Percentiles rank a stretch among this genome's conserved stretches.
Evolutionary conservation across 2,888 invertebrate genomes (phyloP).

Genomic region (Lepidochrysops patricia): DNA sequence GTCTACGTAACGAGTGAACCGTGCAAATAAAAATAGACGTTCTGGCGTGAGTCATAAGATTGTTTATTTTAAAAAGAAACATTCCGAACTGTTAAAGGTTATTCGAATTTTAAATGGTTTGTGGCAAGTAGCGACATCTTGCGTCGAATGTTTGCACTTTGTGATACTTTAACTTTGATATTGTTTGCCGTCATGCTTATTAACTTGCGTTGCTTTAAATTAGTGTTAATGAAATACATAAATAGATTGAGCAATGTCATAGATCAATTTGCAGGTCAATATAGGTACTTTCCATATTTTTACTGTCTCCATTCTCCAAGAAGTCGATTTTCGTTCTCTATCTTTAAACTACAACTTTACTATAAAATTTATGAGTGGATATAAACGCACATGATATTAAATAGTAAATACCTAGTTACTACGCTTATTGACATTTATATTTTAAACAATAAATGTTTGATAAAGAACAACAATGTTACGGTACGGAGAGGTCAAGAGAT

Average conservation of each 20-base stretch:
- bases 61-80: conserved; percentile 1
- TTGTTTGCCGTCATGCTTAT: background rate
- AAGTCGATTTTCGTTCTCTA: background rate
- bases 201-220: background rate
- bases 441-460: no score
- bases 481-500: background rate
- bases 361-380: no score
- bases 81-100: background rate
- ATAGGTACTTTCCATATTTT: background rate
- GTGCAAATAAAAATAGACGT: conserved; percentile 5
- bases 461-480: background rate
- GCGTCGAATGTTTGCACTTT: background rate
- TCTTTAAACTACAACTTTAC: no score
- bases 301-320: background rate
- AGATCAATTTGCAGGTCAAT: background rate
- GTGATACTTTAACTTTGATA: background rate
- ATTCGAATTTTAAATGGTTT: background rate
- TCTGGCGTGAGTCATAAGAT: conserved; percentile 8
- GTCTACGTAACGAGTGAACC: background rate
- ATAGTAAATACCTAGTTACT: no score
- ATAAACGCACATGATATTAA: no score
- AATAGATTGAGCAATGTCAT: background rate
- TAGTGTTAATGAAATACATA: background rate
- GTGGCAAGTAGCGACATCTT: background rate
- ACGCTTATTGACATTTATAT: no score